Conservation (phyloP, 1,140 invertebrate genomes). For the Caenorhabditis briggsae region DNA sequence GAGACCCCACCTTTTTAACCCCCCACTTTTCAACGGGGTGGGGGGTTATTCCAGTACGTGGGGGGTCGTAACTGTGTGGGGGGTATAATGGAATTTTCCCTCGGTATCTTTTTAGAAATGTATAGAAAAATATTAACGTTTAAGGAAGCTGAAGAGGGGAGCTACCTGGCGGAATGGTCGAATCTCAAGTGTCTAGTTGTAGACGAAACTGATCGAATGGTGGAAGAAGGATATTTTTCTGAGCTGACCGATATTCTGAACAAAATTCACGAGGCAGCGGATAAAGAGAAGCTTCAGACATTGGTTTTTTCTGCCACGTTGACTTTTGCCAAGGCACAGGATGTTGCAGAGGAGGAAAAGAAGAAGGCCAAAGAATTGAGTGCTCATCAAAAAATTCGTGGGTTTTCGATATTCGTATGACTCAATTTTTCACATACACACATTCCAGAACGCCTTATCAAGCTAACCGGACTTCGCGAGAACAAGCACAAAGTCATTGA, state of each 20-base stretch:
- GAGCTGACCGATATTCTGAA: conserved; percentile 89
- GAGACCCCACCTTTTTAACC: no score
- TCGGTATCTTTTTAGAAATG: no score
- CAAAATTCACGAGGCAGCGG: conserved; percentile 82
- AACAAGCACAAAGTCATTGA: conserved; percentile 92
- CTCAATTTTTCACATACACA: neutral
- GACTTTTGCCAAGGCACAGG: conserved; percentile 82
- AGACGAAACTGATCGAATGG: conserved; percentile 98
- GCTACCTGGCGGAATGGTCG: conserved; percentile 78
- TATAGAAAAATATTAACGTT: no score
- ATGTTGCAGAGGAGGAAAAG: conserved; percentile 31
- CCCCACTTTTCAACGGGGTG: no score
- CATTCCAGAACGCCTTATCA: conserved; percentile 56
- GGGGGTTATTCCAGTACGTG: no score
- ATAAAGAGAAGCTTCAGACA: conserved; percentile 84
- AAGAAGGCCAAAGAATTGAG: conserved; percentile 69
- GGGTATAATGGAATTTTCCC: no score
- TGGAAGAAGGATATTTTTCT: conserved; percentile 95
- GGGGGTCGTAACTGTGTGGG: no score
- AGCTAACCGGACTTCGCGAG: conserved; percentile 57
- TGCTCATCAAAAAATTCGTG: conserved; percentile 76
- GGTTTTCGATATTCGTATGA: conserved; percentile 9
- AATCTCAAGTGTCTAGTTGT: conserved; percentile 86
- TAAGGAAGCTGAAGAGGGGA: conserved; percentile 73
- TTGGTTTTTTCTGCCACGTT: conserved; percentile 98